These are phyloP conservation scores for Ceuthmochares aereus DNA, from an alignment of 2,113 vertebrate species.

Conservation along the genomic window DNA sequence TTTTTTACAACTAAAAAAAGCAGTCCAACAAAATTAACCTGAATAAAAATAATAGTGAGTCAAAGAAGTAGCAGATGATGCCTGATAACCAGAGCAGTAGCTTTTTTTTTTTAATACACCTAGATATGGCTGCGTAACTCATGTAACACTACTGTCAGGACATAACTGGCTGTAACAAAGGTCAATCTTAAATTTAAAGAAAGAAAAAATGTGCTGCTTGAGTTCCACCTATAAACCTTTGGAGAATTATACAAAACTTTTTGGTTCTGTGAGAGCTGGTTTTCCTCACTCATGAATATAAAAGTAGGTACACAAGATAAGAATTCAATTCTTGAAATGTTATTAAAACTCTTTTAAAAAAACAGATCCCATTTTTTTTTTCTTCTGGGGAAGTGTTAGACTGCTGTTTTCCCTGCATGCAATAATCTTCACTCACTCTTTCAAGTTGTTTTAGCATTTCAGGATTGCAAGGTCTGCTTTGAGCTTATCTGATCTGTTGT, in stretches of 20 bases:
- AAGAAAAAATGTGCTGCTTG: neutral
- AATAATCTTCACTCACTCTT: neutral
- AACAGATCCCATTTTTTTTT: neutral
- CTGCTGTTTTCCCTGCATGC: neutral
- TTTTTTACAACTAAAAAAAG: neutral
- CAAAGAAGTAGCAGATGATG: neutral
- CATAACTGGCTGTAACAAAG: neutral
- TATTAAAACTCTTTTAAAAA: neutral
- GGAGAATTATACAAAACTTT: neutral
- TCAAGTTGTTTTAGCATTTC: neutral
- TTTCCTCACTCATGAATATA: neutral
- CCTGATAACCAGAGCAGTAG: neutral
- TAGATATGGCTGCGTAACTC: neutral
- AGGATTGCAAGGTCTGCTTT: neutral
- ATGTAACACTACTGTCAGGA: neutral
- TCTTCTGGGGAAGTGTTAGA: neutral
- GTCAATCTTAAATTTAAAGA: neutral
- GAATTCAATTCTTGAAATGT: neutral
- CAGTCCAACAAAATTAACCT: neutral
- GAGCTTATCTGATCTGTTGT: neutral
- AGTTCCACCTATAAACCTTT: neutral
- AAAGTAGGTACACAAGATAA: rapidly evolving
- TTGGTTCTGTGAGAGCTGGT: neutral
- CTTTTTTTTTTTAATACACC: neutral
- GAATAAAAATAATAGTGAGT: neutral